Evolutionary conservation across 1,140 invertebrate species (phyloP).

Genomic region (Caenorhabditis inopinata): DNA sequence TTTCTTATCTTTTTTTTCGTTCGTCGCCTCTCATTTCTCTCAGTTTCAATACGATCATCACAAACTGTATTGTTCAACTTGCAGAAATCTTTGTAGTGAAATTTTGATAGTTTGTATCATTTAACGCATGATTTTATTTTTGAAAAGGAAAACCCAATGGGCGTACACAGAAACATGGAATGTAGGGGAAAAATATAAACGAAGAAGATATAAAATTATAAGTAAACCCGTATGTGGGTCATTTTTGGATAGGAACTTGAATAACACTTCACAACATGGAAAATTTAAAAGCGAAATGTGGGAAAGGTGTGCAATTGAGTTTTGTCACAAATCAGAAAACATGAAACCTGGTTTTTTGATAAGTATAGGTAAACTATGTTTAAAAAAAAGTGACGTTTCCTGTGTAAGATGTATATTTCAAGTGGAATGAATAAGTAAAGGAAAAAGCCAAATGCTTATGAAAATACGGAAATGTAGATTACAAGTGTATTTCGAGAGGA

Average conservation of each 20-base stretch:
- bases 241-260: slow-evolving; percentile 12
- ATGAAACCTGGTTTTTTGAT: not conserved
- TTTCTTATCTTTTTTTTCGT: slow-evolving; percentile 3
- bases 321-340: not conserved
- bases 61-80: not conserved
- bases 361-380: not conserved
- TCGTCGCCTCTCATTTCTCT: not conserved
- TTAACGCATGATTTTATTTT: not conserved
- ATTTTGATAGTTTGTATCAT: slow-evolving; percentile 1
- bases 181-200: not conserved
- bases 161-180: not conserved
- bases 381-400: not conserved
- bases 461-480: not conserved
- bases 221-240: slow-evolving; percentile 14
- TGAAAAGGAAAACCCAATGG: not conserved
- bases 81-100: slow-evolving; percentile 4
- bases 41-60: not conserved
- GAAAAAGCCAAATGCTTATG: not conserved
- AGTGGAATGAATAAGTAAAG: not conserved
- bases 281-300: not conserved
- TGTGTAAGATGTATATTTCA: not conserved
- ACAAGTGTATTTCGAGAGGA: not conserved
- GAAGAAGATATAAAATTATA: not conserved
- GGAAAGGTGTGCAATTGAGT: not conserved
- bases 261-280: not conserved